Evolutionary conservation across 2,888 invertebrate genomes (phyloP), one percentile per base, ranked within the genome.

Genomic region (Carcina quercana): DNA sequence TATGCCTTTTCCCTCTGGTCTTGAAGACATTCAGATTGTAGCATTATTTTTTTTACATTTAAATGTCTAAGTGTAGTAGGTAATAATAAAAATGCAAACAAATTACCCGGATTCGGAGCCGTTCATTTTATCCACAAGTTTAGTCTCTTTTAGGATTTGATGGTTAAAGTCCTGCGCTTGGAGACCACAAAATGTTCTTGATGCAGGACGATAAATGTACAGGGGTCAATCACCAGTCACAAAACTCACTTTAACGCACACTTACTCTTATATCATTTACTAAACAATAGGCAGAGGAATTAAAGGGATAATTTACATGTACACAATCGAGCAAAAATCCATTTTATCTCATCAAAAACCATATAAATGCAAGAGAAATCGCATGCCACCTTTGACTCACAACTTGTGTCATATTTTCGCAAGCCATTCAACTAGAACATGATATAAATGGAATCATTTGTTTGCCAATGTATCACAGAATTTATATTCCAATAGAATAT

Each of bases 51-150:
- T n/a, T n/a, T n/a, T n/a, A n/a, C n/a, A n/a, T n/a, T n/a, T n/a
- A n/a, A n/a, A n/a, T n/a, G n/a, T n/a, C n/a, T n/a, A n/a, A n/a
- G n/a, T n/a, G n/a, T n/a, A n/a, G n/a, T n/a, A n/a, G n/a, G n/a
- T n/a, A n/a, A n/a, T n/a, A n/a, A n/a, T n/a, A n/a, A 13, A 13
- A 25, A 26, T 8, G 5, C 12, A 25, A 13, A 43, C 43, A 40
- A 44, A 45, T 90, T 91, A 91, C 91, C 91, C 91, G 85, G 91
- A 91, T 85, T 91, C 91, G 55, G 91, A 90, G 74, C 90, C 89
- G 86, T 91, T 91, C 91, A 91, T 91, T 65, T 65, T 85, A 75
- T 50, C 47, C 39, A 45, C 44, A 59, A 61, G 44, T 43, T 38
- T 46, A n/a, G 13, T 46, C 52, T n/a, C 47, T 44, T 40, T 45